Base-by-base conservation (phyloP, 2,797 vertebrate species). In the Ctenochaetus hawaiiensis region DNA sequence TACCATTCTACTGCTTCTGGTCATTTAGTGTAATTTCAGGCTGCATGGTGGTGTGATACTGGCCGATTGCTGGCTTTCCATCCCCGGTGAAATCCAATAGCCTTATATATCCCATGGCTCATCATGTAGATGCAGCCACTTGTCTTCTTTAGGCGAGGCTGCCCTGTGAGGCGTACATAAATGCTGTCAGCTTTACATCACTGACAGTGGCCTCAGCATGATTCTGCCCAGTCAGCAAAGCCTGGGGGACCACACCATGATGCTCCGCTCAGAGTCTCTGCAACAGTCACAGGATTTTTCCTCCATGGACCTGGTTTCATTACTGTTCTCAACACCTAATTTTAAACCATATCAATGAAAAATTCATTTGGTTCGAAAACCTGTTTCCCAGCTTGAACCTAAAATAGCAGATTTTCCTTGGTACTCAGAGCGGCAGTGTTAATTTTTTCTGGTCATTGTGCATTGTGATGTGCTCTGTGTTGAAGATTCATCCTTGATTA, bases 131-230 rank as follows among this genome's bases (percentile, higher is more conserved):
- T 83, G 82, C 67, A 76, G 64, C 52, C 54, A 66, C 79, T 71
- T 72, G 69, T 75, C 78, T 89, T 78, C 76, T 87, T 73, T 71
- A 7, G 8, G 41, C 30, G 18, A 16, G n/a, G 73, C 45, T 22
- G 77, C 75, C 71, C 75, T 80, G 67, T 75, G 44, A 80, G 81
- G 72, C n/a, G 51, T 54, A 66, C 68, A 75, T 72, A 87, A 85
- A 89, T 87, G 81, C 63, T 67, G 84, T 70, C 70, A 85, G 82
- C 84, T 77, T 81, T 79, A 88, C 80, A 77, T 88, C 72, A 77
- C 78, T 63, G 77, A 84, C 57, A 82, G 70, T 63, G 22, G 74
- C 76, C 60, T 77, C 58, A 34, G 67, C 8, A 49, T n/a, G 43
- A 72, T 75, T 87, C 70, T 83, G 81, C 70, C 23, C 45, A 2